Percentiles rank a stretch among this genome's conserved stretches.
Evolutionary conservation across 2,113 vertebrate genomes (phyloP).

Genomic region (Stegostoma tigrinum): DNA sequence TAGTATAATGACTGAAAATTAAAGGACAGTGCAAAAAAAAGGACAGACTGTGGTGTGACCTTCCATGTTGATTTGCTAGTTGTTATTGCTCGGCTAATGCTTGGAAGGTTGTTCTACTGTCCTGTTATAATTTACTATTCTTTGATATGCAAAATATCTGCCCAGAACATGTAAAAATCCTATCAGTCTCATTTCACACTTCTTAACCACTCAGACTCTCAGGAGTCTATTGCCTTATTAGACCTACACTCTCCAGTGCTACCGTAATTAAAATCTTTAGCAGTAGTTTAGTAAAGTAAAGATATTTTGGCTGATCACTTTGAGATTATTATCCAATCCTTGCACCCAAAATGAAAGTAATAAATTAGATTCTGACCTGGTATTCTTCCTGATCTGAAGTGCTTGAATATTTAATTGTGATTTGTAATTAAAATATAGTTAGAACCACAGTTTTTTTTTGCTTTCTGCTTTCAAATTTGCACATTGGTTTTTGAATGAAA

Average conservation of each 20-base stretch:
- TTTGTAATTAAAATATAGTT: constrained; percentile 38
- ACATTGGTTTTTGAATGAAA: constrained; percentile 35
- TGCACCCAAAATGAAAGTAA: constrained; percentile 99
- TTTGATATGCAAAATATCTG: constrained; percentile 99
- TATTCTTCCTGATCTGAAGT: constrained; percentile 34
- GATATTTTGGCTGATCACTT: constrained; percentile 98
- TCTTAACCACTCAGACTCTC: constrained; percentile 94
- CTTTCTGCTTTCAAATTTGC: constrained; percentile 34
- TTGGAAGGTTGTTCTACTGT: constrained; percentile 98
- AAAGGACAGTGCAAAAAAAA: constrained; percentile 63
- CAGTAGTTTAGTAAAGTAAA: constrained; percentile 99
- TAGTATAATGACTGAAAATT: constrained; percentile 75
- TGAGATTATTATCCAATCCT: constrained; percentile 95
- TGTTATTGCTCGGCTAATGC: not conserved
- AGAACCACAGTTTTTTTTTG: constrained; percentile 35
- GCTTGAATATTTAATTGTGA: constrained; percentile 38
- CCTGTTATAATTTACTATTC: constrained; percentile 99
- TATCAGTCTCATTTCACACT: constrained; percentile 99
- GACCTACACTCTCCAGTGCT: constrained; percentile 98
- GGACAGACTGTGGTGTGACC: constrained; percentile 74
- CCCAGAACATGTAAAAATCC: constrained; percentile 98
- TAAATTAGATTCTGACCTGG: constrained; percentile 79
- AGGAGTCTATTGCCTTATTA: constrained; percentile 98
- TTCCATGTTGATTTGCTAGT: constrained; percentile 67
- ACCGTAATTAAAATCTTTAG: constrained; percentile 99